Percentiles rank a stretch among this genome's conserved stretches.
These are phyloP conservation scores for Pseudomyrmex sp. DNA, from an alignment of 1,140 invertebrate species.

Conservation along the genomic window DNA sequence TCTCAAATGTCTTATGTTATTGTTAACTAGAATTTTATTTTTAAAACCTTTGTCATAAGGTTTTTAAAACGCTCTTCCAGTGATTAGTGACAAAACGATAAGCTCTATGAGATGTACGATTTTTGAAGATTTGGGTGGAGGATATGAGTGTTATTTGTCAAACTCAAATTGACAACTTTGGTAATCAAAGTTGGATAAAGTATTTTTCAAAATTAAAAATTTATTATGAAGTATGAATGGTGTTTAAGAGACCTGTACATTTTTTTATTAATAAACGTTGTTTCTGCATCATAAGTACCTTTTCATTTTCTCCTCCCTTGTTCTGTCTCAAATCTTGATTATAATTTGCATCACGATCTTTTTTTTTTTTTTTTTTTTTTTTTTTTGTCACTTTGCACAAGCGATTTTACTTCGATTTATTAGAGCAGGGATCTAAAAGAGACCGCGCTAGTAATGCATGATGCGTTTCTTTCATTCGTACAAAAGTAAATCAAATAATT, in stretches of 20 bases:
- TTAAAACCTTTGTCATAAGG: background rate
- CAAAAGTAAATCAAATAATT: slow-evolving; percentile 46
- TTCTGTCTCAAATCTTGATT: slow-evolving; percentile 24
- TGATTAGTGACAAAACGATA: too few species aligned
- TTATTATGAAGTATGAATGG: slow-evolving; percentile 33
- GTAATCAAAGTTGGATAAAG: background rate
- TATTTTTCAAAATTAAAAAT: slow-evolving; percentile 30
- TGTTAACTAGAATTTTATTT: background rate
- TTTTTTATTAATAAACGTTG: slow-evolving; percentile 76
- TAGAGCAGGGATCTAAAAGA: background rate
- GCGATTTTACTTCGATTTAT: background rate
- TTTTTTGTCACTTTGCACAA: background rate
- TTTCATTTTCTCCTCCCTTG: slow-evolving; percentile 72
- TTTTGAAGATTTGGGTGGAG: slow-evolving; percentile 33
- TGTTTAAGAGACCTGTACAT: slow-evolving; percentile 67
- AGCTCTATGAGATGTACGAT: background rate
- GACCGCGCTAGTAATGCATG: background rate
- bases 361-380: background rate
- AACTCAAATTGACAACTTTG: too few species aligned
- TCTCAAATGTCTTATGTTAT: background rate
- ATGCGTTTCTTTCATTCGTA: background rate
- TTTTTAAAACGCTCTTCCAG: too few species aligned
- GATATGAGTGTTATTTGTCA: slow-evolving; percentile 18
- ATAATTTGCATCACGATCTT: background rate
- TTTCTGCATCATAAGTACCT: slow-evolving; percentile 62